Base-by-base conservation (phyloP, 1,140 invertebrate genomes). In the Pomacea maculata region DNA sequence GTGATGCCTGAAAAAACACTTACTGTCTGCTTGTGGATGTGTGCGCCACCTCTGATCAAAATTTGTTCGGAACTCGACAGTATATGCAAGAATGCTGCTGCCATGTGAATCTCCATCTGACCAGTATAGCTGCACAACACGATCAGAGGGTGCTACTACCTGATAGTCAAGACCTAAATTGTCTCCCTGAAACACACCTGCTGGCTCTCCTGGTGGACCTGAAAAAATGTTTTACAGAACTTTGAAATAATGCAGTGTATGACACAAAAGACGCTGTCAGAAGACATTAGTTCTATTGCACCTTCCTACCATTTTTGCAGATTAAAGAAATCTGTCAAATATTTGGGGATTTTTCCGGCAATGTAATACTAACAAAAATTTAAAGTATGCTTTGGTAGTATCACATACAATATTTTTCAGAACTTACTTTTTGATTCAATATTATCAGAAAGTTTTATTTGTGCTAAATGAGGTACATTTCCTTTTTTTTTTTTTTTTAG, bases 21-120 rank as follows among this genome's bases (percentile, higher is more conserved):
- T 57, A 84, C 83, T 76, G 65, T 76, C 61, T 52, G 77, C 80
- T 45, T 80, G 78, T 21, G 77, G 77, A 72, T 84, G 80, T 17
- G 79, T 64, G 25, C 82, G 71, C 84, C 84, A 85, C 17, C 34
- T 79, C 29, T 21, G 21, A 65, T 84, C 80, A 75, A 80, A 83
- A 21, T 82, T 68, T 12, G 84, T 85, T 4, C 70, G 63, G 65
- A 83, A 83, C 54, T 84, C 79, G 9, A 85, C 71, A 75, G 80
- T 79, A 73, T 86, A 86, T 72, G 82, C 68, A 7, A 75, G 54
- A 55, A 86, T 83, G 34, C 75, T 68, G 34, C 74, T 75, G 11
- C 83, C 85, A 78, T 83, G 82, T 55, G 64, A 21, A 17, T 76
- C n/a, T 11, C 84, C 85, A 75, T 82, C 81, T 21, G 80, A 71